Conservation (phyloP, 2,888 invertebrate species). For the Drosophila glabriapex region DNA sequence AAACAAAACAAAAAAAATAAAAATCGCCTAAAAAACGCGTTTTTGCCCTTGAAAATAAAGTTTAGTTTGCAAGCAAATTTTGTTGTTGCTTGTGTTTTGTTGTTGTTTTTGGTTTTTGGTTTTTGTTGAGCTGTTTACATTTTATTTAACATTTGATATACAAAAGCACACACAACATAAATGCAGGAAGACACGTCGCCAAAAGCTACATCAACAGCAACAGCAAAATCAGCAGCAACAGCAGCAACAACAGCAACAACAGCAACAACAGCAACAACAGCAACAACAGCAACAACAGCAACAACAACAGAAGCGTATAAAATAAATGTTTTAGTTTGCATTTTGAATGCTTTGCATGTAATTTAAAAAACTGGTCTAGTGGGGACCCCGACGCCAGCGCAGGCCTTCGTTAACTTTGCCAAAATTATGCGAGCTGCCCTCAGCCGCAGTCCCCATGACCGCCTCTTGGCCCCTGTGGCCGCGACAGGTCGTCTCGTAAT, state of each 20-base stretch:
- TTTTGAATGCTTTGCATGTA: conserved; percentile 82
- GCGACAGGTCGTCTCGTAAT: conserved; percentile 74
- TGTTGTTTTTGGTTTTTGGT: conserved; percentile 20
- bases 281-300: not conserved
- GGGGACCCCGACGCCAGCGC: conserved; percentile 51
- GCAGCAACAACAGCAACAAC: conserved; percentile 21
- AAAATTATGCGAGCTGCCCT: conserved; percentile 82
- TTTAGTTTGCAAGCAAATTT: conserved; percentile 67
- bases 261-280: conserved; percentile 1
- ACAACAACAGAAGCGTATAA: conserved; percentile 50
- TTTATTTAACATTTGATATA: conserved; percentile 77
- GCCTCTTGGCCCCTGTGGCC: conserved; percentile 26
- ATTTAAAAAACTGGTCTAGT: conserved; percentile 82
- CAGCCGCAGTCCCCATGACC: conserved; percentile 24
- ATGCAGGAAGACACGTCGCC: conserved; percentile 77
- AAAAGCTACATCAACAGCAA: conserved; percentile 20
- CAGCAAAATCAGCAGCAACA: no score
- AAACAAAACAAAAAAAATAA: conserved; percentile 17
- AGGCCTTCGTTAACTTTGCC: conserved; percentile 81
- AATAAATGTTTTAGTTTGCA: conserved; percentile 81
- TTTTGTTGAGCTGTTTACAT: conserved; percentile 71
- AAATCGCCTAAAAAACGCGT: conserved; percentile 54
- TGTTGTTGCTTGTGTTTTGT: conserved; percentile 32
- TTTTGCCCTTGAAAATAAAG: conserved; percentile 78
- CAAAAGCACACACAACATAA: conserved; percentile 51